Evolutionary conservation across 2,113 vertebrate species (phyloP).

Genomic region (Phaetusa simplex): DNA sequence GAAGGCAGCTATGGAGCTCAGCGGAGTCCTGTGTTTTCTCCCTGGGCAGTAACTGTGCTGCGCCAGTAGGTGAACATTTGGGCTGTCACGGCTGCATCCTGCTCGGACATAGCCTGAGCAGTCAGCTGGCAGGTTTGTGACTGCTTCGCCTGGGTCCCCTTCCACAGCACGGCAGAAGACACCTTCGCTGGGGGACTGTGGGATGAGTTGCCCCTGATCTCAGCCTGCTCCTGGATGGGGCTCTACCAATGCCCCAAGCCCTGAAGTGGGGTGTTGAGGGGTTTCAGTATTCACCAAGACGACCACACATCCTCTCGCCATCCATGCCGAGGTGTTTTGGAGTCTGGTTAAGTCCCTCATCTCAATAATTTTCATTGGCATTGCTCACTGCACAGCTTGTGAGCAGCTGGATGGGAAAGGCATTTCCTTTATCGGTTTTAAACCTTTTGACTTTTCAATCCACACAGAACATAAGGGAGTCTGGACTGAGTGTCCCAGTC

Average conservation of each 20-base stretch:
- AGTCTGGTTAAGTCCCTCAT: neutral
- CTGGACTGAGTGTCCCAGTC: neutral
- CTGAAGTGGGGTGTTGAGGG: neutral
- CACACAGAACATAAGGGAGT: neutral
- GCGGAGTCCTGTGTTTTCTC: rapidly evolving
- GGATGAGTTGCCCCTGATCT: neutral
- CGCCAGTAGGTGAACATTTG: neutral
- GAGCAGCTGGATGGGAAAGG: neutral
- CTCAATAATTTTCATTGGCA: neutral
- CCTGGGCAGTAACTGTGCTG: neutral
- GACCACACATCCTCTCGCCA: neutral
- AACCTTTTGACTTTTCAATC: neutral
- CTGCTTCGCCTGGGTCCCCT: neutral
- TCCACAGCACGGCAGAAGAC: neutral
- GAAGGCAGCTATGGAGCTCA: neutral
- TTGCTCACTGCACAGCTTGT: neutral
- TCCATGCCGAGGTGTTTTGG: neutral
- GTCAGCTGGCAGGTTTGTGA: neutral
- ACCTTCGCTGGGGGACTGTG: rapidly evolving
- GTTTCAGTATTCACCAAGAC: neutral
- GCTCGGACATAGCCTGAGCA: neutral
- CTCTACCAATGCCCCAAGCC: neutral
- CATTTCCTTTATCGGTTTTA: neutral
- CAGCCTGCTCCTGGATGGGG: no score
- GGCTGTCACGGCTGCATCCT: neutral